Conservation (phyloP, 2,888 invertebrate genomes). For the Phrixothrix hirtus region DNA sequence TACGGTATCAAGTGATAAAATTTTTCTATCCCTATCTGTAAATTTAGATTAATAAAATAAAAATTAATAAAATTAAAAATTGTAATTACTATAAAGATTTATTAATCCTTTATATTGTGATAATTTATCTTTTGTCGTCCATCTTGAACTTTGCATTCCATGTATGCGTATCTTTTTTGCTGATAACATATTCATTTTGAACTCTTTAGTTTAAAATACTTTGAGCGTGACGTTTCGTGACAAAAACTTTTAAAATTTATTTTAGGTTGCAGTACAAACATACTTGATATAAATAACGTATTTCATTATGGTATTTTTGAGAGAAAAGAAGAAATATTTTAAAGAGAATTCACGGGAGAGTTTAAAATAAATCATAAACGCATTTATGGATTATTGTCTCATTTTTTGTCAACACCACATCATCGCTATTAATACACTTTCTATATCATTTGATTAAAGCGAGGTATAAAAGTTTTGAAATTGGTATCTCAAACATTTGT, state of each 20-base stretch:
- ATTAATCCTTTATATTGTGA: constrained; percentile 68
- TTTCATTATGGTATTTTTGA: too few species aligned
- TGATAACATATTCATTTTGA: constrained; percentile 57
- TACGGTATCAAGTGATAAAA: constrained; percentile 62
- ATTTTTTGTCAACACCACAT: too few species aligned
- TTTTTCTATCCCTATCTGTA: constrained; percentile 64
- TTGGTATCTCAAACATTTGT: too few species aligned
- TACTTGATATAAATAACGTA: too few species aligned
- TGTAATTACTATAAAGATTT: constrained; percentile 62
- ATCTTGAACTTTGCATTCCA: constrained; percentile 67
- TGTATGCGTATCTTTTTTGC: constrained; percentile 64
- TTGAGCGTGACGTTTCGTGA: too few species aligned
- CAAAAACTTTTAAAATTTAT: not conserved
- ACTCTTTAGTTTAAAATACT: constrained; percentile 4
- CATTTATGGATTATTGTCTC: too few species aligned
- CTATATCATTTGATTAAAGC: too few species aligned
- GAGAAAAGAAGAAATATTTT: too few species aligned
- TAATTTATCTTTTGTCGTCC: constrained; percentile 69
- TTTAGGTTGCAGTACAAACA: too few species aligned
- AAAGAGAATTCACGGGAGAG: not conserved
- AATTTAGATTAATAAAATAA: constrained; percentile 4
- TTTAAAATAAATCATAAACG: too few species aligned
- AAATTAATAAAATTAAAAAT: constrained; percentile 34
- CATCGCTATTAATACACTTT: too few species aligned
- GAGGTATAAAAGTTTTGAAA: too few species aligned